Percentiles rank a stretch among this genome's conserved stretches.
Evolutionary conservation across 2,888 invertebrate species (phyloP).

Genomic region (Drosophila greeni): DNA sequence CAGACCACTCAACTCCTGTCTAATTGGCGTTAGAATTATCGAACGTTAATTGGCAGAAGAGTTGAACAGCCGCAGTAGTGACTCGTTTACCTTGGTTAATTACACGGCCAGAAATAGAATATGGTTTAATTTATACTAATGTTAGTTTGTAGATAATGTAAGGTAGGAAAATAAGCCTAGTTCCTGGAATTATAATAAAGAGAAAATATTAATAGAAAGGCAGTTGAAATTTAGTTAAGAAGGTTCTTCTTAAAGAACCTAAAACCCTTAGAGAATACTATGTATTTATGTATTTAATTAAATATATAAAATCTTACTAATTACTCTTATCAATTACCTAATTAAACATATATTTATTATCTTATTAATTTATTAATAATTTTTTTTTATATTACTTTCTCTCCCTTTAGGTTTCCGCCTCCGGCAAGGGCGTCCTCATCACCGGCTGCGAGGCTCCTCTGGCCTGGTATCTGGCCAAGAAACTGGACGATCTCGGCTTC

Average conservation of each 20-base stretch:
- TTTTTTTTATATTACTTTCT: background rate
- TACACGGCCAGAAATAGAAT: slow-evolving; percentile 1
- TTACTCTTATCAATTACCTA: too few species aligned
- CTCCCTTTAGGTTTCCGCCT: slow-evolving; percentile 84
- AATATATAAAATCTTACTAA: background rate
- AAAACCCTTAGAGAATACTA: background rate
- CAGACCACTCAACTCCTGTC: slow-evolving; percentile 8
- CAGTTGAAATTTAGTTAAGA: too few species aligned
- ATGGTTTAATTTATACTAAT: background rate
- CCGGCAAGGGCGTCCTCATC: slow-evolving; percentile 90
- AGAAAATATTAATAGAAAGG: too few species aligned
- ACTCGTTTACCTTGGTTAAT: slow-evolving; percentile 8
- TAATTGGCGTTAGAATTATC: slow-evolving; percentile 40
- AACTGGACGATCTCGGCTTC: slow-evolving; percentile 90
- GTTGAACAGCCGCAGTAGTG: slow-evolving; percentile 42
- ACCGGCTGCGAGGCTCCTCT: slow-evolving; percentile 86
- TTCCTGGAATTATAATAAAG: background rate
- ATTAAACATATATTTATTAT: too few species aligned
- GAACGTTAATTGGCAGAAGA: slow-evolving; percentile 35
- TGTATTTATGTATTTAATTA: too few species aligned
- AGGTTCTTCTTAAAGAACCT: too few species aligned
- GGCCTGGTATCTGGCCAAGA: slow-evolving; percentile 83
- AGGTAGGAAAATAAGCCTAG: too few species aligned
- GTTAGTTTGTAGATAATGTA: too few species aligned
- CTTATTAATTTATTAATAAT: background rate